Base-by-base conservation (phyloP, 2,113 vertebrate genomes). In the Menidia beryllina region DNA sequence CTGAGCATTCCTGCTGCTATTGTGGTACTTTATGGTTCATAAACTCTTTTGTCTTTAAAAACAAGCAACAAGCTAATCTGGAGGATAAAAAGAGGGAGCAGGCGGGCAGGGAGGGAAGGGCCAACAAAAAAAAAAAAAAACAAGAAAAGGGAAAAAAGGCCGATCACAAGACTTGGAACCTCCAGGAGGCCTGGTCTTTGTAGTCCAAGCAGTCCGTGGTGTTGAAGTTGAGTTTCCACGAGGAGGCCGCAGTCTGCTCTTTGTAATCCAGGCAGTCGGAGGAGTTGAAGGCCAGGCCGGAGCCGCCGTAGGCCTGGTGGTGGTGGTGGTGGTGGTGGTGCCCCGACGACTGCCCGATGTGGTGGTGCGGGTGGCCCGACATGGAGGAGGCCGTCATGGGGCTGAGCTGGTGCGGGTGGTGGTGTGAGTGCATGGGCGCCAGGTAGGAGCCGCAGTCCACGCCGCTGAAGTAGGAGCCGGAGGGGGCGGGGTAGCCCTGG, bases 261-360 rank as follows among this genome's bases (percentile, higher is more conserved):
- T 99, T 99, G 95, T 98, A 98, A 96, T 98, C 97, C 95, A 99
- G 96, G 94, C 97, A 98, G 93, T 98, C 97, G 26, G 97, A 95
- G 45, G 96, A 96, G 91, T 97, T 98, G 93, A 98, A 98, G 89
- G 97, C 93, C 86, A 97, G 94, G 69, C 94, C 91, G 0, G 96
- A 86, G 72, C 95, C 76, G 0, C 95, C 94, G 13, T 98, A 98
- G 6, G 96, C 94, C 86, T 98, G 96, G 78, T 96, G 97, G 81
- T 96, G 96, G 71, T 97, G 97, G 4, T 97, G 96, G 59, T 96
- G 96, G 80, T 97, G 97, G 81, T 96, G 97, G 90, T 96, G 96
- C 61, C 94, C 94, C 0, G 97, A 95, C 24, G 94, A 94, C 91
- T 97, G 96, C 89, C 95, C 94, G 91, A 98, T 92, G 87, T 96